Base-by-base conservation (phyloP, 2,888 invertebrate species). In the Drosophila cognata region DNA sequence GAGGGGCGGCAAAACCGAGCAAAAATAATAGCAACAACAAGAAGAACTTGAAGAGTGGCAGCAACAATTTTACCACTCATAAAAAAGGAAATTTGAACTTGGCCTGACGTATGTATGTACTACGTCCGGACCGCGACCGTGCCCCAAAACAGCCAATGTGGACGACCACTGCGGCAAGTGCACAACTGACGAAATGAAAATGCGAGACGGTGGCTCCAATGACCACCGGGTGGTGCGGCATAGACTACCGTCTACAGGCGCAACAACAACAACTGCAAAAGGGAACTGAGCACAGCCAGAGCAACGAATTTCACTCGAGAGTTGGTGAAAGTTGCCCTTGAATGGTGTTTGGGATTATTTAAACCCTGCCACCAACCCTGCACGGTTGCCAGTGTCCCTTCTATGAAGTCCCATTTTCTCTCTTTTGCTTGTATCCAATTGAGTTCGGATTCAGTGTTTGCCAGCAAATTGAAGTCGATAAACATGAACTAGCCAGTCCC, bases 241-340 rank as follows among this genome's bases (percentile, higher is more conserved):
- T 35, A 29, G 46, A 43, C 58, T 28, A 10, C 31, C 25, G n/a
- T 16, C 56, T 52, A 21, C 25, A 51, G 13, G n/a, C 38, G 38
- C 58, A 41, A 31, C 56, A 75, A 56, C 31, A 62, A 53, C 62
- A 51, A 36, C 55, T 62, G 56, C 58, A 72, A 59, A 51, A 50
- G 48, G 51, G 51, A 43, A 66, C 62, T 46, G 46, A 65, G 68
- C 64, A 74, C 38, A 56, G 10, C 4, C 46, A 71, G 48, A 72
- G 63, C 67, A 70, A 58, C 71, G 71, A 72, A 74, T 72, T 82
- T 82, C 82, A 82, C 71, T 80, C 71, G 77, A 81, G 64, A 77
- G 74, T 76, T 85, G 90, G 91, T 89, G 91, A 88, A 88, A 90
- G 89, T 90, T 90, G 90, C 90, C 87, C 91, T 88, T 90, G 91